Evolutionary conservation across 2,888 invertebrate genomes (phyloP), one percentile per base, ranked within the genome.

Genomic region (Mythimna impura): DNA sequence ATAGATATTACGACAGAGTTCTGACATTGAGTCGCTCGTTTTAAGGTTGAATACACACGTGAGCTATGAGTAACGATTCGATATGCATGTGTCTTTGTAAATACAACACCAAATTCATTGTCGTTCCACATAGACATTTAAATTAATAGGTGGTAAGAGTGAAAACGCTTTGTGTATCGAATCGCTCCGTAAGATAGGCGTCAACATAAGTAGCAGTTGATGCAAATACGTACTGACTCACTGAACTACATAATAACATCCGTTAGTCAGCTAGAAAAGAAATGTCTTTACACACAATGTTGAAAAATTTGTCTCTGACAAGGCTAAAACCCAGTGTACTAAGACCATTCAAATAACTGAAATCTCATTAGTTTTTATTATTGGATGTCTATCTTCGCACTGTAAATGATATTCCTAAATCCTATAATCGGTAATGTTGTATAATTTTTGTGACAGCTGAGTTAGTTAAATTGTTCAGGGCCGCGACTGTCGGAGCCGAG

Each of bases 401-500:
- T 87, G 82, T 74, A 75, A 80, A 82, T 77, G 72, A 34, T 84
- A 76, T 86, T 83, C 74, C 70, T 79, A 83, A 80, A 77, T 70
- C 62, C 50, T 80, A 67, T 76, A 86, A 79, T 72, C 73, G 40
- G 66, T 79, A 66, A 58, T 72, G 71, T 75, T 25, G 61, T 78
- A 66, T 66, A 52, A 54, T 83, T 73, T 79, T 64, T 68, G 66
- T 79, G 80, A 78, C 71, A 62, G 50, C 65, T 69, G 50, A 79
- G 47, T 71, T 82, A 71, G 72, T 78, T 67, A 22, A 67, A 74
- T 74, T 72, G 65, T 78, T 75, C 77, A 80, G 78, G 75, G 80
- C 76, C 82, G 78, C 76, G 76, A 73, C 57, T 57, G 58, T 66
- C 57, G 25, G 43, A 14, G 54, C 55, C 50, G 55, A 60, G 30